phyloP scores from a whole-genome alignment of 2,888 invertebrate genomes.

The Vanessa cardui region DNA sequence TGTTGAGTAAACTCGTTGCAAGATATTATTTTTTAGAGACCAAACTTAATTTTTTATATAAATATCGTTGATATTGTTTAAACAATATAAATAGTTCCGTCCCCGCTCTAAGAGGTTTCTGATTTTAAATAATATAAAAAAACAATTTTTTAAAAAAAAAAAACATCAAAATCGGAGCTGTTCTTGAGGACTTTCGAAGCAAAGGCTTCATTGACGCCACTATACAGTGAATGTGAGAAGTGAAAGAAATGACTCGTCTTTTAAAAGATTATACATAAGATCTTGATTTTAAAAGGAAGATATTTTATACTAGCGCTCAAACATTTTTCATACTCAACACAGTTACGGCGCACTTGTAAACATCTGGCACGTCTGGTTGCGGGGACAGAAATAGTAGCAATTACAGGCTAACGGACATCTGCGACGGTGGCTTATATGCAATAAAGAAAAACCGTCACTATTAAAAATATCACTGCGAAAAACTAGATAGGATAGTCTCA shows the following conservation, averaged over 20 bases:
- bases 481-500: background rate
- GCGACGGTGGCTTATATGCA: conserved; percentile 68
- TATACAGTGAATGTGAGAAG: background rate
- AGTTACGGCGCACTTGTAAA: conserved; percentile 62
- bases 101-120: too few relatives aligned
- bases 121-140: too few relatives aligned
- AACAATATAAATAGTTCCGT: too few relatives aligned
- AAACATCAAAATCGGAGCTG: too few relatives aligned
- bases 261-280: background rate
- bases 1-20: too few relatives aligned
- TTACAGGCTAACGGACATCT: conserved; percentile 70
- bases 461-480: conserved; percentile 35
- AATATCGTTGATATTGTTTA: too few relatives aligned
- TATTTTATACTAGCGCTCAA: conserved; percentile 40
- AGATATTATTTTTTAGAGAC: too few relatives aligned
- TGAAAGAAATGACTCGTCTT: background rate
- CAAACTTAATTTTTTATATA: too few relatives aligned
- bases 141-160: too few relatives aligned
- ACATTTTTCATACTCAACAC: conserved; percentile 35
- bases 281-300: conserved; percentile 5
- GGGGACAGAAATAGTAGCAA: conserved; percentile 68
- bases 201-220: too few relatives aligned
- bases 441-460: conserved; percentile 59
- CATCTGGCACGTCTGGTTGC: conserved; percentile 68
- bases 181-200: too few relatives aligned